Conservation (phyloP, 2,113 vertebrate species). For the Amblyopsis rosae region DNA sequence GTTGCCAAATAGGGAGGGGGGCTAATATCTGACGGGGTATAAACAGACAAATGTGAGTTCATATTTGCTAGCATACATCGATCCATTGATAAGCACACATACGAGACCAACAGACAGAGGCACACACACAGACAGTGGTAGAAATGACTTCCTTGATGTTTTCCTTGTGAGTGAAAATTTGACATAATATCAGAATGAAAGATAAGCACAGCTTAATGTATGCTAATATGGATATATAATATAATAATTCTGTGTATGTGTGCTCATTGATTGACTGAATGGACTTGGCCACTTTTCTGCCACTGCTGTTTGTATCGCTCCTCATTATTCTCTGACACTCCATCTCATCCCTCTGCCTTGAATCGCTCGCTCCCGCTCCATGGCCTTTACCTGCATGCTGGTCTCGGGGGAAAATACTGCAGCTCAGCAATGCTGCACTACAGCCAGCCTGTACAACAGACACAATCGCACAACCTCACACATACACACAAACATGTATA, state of each 20-base stretch:
- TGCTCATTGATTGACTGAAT: slow-evolving; percentile 36
- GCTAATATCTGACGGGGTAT: slow-evolving; percentile 54
- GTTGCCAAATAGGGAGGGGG: slow-evolving; percentile 57
- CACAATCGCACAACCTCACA: background rate
- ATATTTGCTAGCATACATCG: background rate
- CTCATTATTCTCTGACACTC: slow-evolving; percentile 70
- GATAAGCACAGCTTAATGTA: slow-evolving; percentile 70
- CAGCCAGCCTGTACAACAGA: slow-evolving; percentile 44
- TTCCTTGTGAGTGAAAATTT: slow-evolving; percentile 54
- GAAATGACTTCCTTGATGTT: slow-evolving; percentile 24
- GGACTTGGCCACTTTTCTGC: slow-evolving; percentile 35
- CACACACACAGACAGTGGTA: background rate
- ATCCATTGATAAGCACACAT: background rate
- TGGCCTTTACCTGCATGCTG: slow-evolving; percentile 72
- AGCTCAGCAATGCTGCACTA: slow-evolving; percentile 64
- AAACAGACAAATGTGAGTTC: slow-evolving; percentile 9
- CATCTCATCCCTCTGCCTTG: background rate
- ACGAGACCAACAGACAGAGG: background rate
- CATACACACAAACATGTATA: background rate
- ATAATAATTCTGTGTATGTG: slow-evolving; percentile 12
- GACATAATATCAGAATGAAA: slow-evolving; percentile 65
- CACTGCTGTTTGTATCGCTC: slow-evolving; percentile 59
- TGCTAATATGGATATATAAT: slow-evolving; percentile 54
- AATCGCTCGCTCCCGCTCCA: slow-evolving; percentile 34
- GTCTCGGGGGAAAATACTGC: slow-evolving; percentile 78